These are phyloP conservation scores for Haemorhous mexicanus DNA, from an alignment of 2,113 vertebrate genomes.

Conservation along the genomic window DNA sequence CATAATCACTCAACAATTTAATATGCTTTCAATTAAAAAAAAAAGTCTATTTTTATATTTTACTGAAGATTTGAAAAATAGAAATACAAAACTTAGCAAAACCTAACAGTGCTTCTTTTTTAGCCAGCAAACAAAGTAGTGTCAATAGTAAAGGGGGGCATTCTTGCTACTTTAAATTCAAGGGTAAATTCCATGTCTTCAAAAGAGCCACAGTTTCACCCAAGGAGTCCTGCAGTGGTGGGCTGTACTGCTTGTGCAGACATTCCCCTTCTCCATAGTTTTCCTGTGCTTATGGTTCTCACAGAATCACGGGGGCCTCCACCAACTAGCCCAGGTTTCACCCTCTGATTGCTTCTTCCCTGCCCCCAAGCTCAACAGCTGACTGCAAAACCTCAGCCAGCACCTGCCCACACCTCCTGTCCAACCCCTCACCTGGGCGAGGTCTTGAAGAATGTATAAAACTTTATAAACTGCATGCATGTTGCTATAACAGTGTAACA, in stretches of 20 bases:
- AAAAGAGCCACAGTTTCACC: neutral
- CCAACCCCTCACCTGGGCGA: fast-evolving
- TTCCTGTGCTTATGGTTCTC: neutral
- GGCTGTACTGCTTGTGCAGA: neutral
- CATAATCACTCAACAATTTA: neutral
- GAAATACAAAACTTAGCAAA: neutral
- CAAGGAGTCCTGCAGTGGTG: neutral
- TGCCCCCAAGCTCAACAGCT: neutral
- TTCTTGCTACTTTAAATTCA: neutral
- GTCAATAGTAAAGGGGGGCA: neutral
- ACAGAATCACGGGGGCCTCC: neutral
- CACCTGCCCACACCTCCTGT: neutral
- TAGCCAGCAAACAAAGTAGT: neutral
- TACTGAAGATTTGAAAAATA: neutral
- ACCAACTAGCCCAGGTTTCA: neutral
- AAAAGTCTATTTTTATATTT: neutral
- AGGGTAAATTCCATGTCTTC: neutral
- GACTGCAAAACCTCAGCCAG: neutral
- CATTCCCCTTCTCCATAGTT: neutral
- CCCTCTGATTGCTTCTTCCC: neutral
- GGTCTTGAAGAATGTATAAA: neutral
- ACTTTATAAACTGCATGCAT: neutral
- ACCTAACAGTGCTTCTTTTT: neutral
- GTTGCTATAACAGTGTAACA: neutral
- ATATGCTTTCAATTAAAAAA: neutral